Evolutionary conservation across 1,140 invertebrate species (phyloP).

Genomic region (Mycetomoellerius zeteki): DNA sequence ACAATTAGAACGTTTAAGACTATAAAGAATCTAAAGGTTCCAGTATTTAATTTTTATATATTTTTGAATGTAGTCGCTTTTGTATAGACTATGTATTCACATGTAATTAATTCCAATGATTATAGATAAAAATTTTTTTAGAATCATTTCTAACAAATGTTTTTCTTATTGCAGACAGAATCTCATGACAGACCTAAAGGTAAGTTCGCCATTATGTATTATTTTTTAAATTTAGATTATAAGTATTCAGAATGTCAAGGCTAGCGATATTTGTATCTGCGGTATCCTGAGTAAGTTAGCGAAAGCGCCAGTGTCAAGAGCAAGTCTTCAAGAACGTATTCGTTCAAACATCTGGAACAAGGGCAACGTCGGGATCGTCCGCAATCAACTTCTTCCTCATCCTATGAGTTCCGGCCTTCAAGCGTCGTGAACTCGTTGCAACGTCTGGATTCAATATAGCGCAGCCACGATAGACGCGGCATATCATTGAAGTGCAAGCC

Average conservation of each 20-base stretch:
- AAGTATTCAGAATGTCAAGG: conserved; percentile 56
- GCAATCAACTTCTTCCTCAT: conserved; percentile 48
- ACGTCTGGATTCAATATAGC: conserved; percentile 55
- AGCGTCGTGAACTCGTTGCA: conserved; percentile 53
- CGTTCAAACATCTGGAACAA: conserved; percentile 47
- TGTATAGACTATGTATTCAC: no score
- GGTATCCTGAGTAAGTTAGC: conserved; percentile 68
- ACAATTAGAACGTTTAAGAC: no score
- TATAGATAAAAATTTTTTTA: no score
- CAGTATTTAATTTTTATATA: no score
- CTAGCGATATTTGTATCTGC: conserved; percentile 66
- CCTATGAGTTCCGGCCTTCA: conserved; percentile 35
- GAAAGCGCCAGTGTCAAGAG: conserved; percentile 68
- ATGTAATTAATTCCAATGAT: no score
- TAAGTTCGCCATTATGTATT: conserved; percentile 78
- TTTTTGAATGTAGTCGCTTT: no score
- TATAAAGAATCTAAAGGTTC: no score
- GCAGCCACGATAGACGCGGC: conserved; percentile 51
- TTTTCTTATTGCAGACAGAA: conserved; percentile 78
- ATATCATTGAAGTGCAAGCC: conserved; percentile 53
- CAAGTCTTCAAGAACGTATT: conserved; percentile 61
- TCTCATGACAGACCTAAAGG: conserved; percentile 84
- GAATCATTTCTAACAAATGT: conserved; percentile 10
- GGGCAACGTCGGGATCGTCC: conserved; percentile 48
- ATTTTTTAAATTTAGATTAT: conserved; percentile 50